These are phyloP conservation scores for Cynopterus brachyotis DNA, from an alignment of 2,113 vertebrate species.

Conservation along the genomic window DNA sequence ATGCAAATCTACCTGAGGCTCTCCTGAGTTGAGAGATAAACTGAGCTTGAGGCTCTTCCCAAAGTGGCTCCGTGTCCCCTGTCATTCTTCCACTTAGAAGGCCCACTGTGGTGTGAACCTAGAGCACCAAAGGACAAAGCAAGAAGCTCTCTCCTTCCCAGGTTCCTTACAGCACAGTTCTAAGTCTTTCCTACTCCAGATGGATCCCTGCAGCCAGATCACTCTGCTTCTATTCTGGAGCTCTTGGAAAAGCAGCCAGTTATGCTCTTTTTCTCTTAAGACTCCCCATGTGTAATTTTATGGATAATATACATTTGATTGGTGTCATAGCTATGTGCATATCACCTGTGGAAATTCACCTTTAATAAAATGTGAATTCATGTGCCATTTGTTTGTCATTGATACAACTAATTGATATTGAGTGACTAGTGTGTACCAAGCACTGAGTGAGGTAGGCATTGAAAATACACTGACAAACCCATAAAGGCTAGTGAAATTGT, in stretches of 20 bases:
- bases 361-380: background rate
- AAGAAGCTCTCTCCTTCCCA: background rate
- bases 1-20: background rate
- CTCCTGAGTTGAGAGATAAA: background rate
- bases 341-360: background rate
- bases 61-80: background rate
- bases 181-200: background rate
- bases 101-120: background rate
- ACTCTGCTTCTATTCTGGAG: background rate
- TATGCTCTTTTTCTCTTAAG: background rate
- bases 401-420: background rate
- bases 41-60: background rate
- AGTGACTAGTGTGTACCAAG: background rate
- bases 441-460: background rate
- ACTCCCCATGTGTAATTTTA: background rate
- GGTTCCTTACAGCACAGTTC: background rate
- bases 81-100: background rate
- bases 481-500: background rate
- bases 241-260: background rate
- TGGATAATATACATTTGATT: background rate
- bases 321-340: background rate
- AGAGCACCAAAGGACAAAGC: too few species aligned
- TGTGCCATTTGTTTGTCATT: background rate
- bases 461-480: background rate
- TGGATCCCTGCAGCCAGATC: accelerated